Percentiles rank a stretch among this genome's conserved stretches.
phyloP scores from a whole-genome alignment of 2,113 vertebrate genomes.

The Cyanoliseus patagonus region DNA sequence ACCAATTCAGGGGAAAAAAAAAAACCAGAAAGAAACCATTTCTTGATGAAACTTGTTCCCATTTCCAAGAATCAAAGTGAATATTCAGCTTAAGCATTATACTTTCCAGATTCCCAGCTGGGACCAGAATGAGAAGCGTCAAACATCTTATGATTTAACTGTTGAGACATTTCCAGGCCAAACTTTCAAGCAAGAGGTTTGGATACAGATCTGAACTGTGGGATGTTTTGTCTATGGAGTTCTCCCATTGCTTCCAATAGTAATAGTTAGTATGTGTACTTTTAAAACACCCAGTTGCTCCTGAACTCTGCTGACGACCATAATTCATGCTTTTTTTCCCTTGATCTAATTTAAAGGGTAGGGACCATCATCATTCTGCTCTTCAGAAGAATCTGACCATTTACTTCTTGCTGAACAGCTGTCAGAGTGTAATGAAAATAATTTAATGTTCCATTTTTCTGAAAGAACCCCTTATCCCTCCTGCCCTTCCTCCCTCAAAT shows the following conservation, averaged over 20 bases:
- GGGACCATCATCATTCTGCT: not conserved
- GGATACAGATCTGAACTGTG: constrained; percentile 1
- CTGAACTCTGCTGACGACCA: not conserved
- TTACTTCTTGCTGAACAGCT: not conserved
- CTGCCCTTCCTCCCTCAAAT: not conserved
- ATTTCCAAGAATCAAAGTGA: constrained; percentile 41
- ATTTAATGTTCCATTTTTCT: not conserved
- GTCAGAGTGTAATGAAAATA: not conserved
- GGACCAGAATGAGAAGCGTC: not conserved
- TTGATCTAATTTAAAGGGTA: not conserved
- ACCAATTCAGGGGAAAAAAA: not conserved
- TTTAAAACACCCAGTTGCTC: not conserved
- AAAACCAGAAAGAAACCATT: not conserved
- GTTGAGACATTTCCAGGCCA: constrained; percentile 33
- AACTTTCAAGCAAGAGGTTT: constrained; percentile 11
- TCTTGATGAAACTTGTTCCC: not conserved
- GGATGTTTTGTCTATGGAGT: not conserved
- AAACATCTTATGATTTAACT: constrained; percentile 30
- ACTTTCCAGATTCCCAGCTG: constrained; percentile 44
- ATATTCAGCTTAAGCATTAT: constrained; percentile 12
- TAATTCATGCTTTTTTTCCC: not conserved
- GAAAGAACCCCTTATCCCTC: not conserved
- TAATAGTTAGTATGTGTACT: not conserved
- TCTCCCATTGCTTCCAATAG: not conserved
- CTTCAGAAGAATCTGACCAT: not conserved